Evolutionary conservation across 2,888 invertebrate species (phyloP).

Genomic region (Spilosoma lubricipeda): DNA sequence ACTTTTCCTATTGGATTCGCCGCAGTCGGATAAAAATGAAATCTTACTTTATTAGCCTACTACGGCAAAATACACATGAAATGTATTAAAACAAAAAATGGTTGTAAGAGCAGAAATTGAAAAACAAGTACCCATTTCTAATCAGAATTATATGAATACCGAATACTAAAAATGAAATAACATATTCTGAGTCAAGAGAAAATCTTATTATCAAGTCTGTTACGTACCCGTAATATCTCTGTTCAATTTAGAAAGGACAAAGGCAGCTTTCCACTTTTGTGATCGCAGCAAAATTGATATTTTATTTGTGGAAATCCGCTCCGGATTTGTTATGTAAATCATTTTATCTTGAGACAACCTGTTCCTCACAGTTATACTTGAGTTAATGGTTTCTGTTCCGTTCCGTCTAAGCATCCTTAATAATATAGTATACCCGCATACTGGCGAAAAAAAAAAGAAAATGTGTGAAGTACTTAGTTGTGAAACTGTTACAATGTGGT

Average conservation of each 20-base stretch:
- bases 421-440: neutral
- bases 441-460: no score
- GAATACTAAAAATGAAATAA: neutral
- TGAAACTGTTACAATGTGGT: neutral
- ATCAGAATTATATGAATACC: neutral
- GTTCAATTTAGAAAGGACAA: neutral
- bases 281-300: slow-evolving; percentile 15
- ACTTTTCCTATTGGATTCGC: no score
- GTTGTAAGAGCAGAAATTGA: neutral
- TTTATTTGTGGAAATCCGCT: slow-evolving; percentile 6
- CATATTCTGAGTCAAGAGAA: neutral
- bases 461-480: no score
- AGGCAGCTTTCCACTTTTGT: slow-evolving; percentile 17
- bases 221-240: neutral
- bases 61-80: no score
- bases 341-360: neutral
- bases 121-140: neutral
- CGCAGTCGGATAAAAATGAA: neutral
- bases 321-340: neutral
- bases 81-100: neutral
- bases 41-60: neutral
- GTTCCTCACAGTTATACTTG: neutral
- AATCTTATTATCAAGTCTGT: slow-evolving; percentile 18
- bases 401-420: neutral
- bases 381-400: neutral